These are phyloP conservation scores for Toxonevra muliebris DNA, from an alignment of 2,888 invertebrate species.

Conservation along the genomic window DNA sequence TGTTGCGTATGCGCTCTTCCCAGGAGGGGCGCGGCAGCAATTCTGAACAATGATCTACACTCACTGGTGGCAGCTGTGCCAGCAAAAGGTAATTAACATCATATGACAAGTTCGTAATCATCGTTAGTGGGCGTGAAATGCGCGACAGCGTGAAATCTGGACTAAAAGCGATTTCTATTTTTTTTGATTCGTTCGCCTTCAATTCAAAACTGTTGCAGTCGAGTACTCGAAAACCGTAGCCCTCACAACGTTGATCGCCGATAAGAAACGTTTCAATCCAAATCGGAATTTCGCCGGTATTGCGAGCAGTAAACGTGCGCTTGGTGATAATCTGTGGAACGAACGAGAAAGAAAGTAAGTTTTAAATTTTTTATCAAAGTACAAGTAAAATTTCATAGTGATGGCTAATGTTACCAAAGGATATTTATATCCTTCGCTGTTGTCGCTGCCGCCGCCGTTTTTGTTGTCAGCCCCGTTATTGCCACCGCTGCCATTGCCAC, in stretches of 20 bases:
- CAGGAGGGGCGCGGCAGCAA: slow-evolving; percentile 78
- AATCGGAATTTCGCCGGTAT: slow-evolving; percentile 91
- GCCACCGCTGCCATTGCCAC: background rate
- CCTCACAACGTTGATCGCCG: slow-evolving; percentile 75
- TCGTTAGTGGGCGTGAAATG: slow-evolving; percentile 72
- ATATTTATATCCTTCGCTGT: background rate
- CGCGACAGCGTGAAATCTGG: slow-evolving; percentile 86
- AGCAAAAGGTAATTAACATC: slow-evolving; percentile 75
- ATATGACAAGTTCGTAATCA: slow-evolving; percentile 71
- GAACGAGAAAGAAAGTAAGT: background rate
- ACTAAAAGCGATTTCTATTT: slow-evolving; percentile 87
- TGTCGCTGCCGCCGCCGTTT: slow-evolving; percentile 47
- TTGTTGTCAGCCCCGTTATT: background rate
- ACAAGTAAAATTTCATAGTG: background rate
- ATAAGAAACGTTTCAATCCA: slow-evolving; percentile 74
- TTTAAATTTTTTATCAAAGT: background rate
- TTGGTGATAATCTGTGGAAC: slow-evolving; percentile 71
- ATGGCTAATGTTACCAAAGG: slow-evolving; percentile 3
- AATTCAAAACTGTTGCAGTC: slow-evolving; percentile 79
- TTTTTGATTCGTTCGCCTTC: slow-evolving; percentile 76
- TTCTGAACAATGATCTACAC: slow-evolving; percentile 74
- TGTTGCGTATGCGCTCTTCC: slow-evolving; percentile 78
- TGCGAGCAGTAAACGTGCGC: slow-evolving; percentile 84
- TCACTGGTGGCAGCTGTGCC: slow-evolving; percentile 71
- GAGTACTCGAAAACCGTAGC: slow-evolving; percentile 81